A percentile compares a stretch with the other conserved stretches of the same genome.
Evolutionary conservation across 2,113 vertebrate species (phyloP).

Genomic region (Xiphophorus hellerii): DNA sequence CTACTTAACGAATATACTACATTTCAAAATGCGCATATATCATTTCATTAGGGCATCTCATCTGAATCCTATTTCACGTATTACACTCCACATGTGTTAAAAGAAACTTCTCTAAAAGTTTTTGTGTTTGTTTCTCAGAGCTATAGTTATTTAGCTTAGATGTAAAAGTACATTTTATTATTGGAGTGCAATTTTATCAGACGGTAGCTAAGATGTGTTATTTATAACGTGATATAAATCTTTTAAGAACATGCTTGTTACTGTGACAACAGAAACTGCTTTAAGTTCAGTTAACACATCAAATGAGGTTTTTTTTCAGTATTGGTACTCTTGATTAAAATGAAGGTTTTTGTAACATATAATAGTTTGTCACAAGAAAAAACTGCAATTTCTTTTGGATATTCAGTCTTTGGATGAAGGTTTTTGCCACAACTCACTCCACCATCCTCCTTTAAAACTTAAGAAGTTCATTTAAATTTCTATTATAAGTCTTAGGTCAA

Average conservation of each 20-base stretch:
- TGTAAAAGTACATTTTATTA: not conserved
- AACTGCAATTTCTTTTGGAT: not conserved
- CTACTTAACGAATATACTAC: not conserved
- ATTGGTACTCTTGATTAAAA: conserved; percentile 35
- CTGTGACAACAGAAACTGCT: conserved; percentile 28
- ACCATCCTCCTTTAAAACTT: not conserved
- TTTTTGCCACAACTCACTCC: not conserved
- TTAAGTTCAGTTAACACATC: conserved; percentile 29
- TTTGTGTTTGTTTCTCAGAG: not conserved
- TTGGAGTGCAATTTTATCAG: not conserved
- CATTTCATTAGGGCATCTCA: not conserved
- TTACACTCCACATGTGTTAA: not conserved
- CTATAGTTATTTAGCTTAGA: not conserved
- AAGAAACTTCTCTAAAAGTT: not conserved
- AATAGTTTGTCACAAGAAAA: not conserved
- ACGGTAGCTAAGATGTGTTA: conserved; percentile 1
- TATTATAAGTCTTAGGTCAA: not conserved
- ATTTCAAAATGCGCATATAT: not conserved
- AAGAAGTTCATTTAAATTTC: not conserved
- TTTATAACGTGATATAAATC: conserved; percentile 26
- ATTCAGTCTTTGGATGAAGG: not conserved
- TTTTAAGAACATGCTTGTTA: conserved; percentile 20
- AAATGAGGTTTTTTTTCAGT: conserved; percentile 32
- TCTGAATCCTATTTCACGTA: too few relatives aligned
- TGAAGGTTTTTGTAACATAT: not conserved